Evolutionary conservation across 2,113 vertebrate genomes (phyloP).

Genomic region (Notarius quadriscutis): DNA sequence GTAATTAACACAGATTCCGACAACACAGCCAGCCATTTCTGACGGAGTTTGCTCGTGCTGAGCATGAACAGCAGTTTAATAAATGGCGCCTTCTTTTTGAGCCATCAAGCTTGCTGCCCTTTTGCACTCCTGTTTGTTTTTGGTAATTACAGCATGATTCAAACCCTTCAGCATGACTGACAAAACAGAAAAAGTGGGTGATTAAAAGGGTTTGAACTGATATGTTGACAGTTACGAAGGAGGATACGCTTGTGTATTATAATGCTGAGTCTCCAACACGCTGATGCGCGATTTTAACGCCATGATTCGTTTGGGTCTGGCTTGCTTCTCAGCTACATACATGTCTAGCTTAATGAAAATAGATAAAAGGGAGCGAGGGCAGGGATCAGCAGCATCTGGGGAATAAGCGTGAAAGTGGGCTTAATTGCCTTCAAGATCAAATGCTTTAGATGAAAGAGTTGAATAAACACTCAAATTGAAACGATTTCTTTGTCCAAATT

Average conservation of each 20-base stretch:
- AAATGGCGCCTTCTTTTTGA: not conserved
- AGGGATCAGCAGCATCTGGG: slow-evolving; percentile 42
- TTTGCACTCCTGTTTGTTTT: not conserved
- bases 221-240: not conserved
- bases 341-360: slow-evolving; percentile 49
- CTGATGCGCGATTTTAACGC: too few species aligned
- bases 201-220: too few species aligned
- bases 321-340: slow-evolving; percentile 12
- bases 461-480: slow-evolving; percentile 8
- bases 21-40: slow-evolving; percentile 12
- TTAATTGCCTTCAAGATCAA: slow-evolving; percentile 59
- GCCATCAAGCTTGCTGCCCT: not conserved
- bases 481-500: not conserved
- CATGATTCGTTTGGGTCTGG: slow-evolving; percentile 21
- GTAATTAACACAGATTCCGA: slow-evolving; percentile 44
- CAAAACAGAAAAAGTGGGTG: not conserved
- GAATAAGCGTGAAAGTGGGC: slow-evolving; percentile 47
- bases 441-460: slow-evolving; percentile 14
- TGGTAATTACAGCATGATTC: not conserved
- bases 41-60: not conserved
- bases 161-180: not conserved
- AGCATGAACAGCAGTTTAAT: not conserved
- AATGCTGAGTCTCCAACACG: not conserved
- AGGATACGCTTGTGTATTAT: not conserved
- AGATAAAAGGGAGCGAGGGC: slow-evolving; percentile 41